Conservation (phyloP, 2,113 vertebrate species). For the Eira barbara region DNA sequence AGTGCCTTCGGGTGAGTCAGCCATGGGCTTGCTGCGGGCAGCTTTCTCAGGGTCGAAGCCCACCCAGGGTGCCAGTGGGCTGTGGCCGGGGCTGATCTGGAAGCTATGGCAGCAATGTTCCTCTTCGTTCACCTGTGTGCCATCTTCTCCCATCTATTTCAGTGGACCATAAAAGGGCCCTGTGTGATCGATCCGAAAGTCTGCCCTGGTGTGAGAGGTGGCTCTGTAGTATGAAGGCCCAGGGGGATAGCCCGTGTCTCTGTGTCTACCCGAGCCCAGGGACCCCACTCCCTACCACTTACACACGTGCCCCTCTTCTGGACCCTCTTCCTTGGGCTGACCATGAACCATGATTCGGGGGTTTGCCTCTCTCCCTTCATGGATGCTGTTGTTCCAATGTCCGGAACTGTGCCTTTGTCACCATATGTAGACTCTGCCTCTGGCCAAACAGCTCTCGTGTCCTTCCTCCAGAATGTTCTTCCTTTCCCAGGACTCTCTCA, state of each 20-base stretch:
- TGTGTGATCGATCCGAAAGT: neutral
- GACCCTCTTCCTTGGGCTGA: slow-evolving; percentile 76
- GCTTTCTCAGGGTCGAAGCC: neutral
- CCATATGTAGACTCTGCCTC: accelerated
- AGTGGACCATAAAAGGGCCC: too few relatives aligned
- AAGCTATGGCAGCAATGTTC: neutral
- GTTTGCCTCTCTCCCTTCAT: neutral
- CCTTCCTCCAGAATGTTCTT: neutral
- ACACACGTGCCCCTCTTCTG: slow-evolving; percentile 73
- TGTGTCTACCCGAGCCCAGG: slow-evolving; percentile 65
- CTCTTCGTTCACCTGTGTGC: neutral
- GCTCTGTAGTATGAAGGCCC: slow-evolving; percentile 64
- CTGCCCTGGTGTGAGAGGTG: neutral
- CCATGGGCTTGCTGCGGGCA: neutral
- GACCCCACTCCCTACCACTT: slow-evolving; percentile 63
- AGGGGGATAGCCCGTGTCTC: slow-evolving; percentile 75
- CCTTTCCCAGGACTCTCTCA: neutral
- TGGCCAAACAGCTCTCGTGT: neutral
- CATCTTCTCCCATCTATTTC: neutral
- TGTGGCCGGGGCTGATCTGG: neutral
- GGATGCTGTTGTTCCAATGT: accelerated
- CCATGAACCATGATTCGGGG: slow-evolving; percentile 43
- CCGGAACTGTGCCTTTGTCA: neutral
- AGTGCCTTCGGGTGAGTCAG: neutral
- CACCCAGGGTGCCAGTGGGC: neutral